phyloP scores from a whole-genome alignment of 2,113 vertebrate species.

The Todiramphus chloris region DNA sequence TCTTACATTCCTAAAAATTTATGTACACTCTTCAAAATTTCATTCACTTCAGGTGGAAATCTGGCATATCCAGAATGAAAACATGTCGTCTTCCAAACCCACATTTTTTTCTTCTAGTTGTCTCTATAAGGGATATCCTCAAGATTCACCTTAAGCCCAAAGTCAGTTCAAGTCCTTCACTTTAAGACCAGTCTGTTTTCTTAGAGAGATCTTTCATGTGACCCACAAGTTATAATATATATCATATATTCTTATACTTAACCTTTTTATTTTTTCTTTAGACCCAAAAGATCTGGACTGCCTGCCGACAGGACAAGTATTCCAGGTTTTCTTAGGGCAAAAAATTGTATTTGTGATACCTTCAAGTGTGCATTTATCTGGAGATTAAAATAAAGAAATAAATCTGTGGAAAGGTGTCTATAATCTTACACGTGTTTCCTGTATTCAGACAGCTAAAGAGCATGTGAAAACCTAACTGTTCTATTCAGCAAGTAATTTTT shows the following conservation, averaged over 20 bases:
- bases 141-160: not conserved
- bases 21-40: not conserved
- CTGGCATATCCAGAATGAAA: not conserved
- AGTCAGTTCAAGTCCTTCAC: not conserved
- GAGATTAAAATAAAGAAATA: not conserved
- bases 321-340: not conserved
- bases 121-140: not conserved
- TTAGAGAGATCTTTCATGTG: not conserved
- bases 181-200: not conserved
- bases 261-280: not conserved
- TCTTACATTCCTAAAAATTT: not conserved
- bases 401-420: not conserved
- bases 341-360: not conserved
- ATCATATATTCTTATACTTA: not conserved
- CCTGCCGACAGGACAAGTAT: not conserved
- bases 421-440: not conserved
- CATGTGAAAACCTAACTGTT: not conserved
- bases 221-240: not conserved
- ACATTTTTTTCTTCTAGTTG: not conserved
- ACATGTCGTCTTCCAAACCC: not conserved
- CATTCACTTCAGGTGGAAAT: not conserved
- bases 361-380: not conserved
- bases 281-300: rapidly evolving
- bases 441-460: not conserved
- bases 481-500: not conserved